Evolutionary conservation across 2,888 invertebrate species (phyloP).

Genomic region (Cyclophora punctaria): DNA sequence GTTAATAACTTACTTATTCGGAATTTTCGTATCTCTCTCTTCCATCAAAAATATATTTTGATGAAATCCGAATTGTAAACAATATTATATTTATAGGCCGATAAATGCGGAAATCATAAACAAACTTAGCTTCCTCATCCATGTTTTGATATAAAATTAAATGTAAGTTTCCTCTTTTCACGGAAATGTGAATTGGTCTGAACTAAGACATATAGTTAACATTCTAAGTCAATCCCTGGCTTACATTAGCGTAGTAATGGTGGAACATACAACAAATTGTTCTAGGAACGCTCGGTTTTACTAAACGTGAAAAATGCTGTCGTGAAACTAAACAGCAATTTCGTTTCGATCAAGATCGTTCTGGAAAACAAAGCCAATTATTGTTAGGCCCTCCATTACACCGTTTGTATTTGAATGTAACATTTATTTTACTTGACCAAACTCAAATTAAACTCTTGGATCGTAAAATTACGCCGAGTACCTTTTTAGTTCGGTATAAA

Average conservation of each 20-base stretch:
- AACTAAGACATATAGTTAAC: not conserved
- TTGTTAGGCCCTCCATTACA: constrained; percentile 8
- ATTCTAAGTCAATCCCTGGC: not conserved
- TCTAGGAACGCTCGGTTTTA: not conserved
- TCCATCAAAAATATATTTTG: not conserved
- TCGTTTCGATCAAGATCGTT: constrained; percentile 13
- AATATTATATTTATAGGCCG: not conserved
- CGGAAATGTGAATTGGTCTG: not conserved
- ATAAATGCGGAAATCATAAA: not conserved
- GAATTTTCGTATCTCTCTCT: not conserved
- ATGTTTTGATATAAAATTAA: not conserved
- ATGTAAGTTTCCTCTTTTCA: not conserved
- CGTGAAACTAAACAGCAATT: constrained; percentile 8
- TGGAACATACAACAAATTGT: not conserved
- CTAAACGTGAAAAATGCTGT: constrained; percentile 7
- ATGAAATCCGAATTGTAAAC: not conserved
- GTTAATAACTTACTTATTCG: too few relatives aligned
- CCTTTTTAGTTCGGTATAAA: too few relatives aligned
- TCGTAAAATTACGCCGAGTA: too few relatives aligned
- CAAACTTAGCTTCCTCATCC: not conserved
- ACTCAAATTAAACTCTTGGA: not conserved
- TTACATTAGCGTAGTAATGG: not conserved
- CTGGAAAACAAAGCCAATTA: constrained; percentile 12
- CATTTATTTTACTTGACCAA: constrained; percentile 10
- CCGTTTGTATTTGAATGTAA: constrained; percentile 9